These are phyloP conservation scores for Norana najaformis DNA, from an alignment of 2,888 invertebrate species.

Conservation along the genomic window DNA sequence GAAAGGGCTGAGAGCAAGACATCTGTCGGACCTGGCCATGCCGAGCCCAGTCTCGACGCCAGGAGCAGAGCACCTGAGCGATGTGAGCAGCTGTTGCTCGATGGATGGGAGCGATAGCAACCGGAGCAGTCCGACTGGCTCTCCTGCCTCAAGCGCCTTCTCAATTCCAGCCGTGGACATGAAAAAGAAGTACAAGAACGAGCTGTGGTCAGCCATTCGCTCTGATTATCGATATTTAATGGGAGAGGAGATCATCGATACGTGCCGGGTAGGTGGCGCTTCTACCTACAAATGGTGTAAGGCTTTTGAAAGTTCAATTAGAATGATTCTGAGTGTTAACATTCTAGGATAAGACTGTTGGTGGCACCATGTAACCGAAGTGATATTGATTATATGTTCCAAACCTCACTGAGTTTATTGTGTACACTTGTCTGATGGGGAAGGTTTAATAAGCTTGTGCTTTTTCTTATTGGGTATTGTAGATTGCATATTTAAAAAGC, in stretches of 20 bases:
- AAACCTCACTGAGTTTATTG: too few species aligned
- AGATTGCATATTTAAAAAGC: too few species aligned
- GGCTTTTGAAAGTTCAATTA: too few species aligned
- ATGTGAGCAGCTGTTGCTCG: conserved; percentile 24
- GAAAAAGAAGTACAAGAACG: conserved; percentile 41
- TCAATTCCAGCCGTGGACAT: neutral
- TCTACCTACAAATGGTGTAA: neutral
- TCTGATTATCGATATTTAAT: conserved; percentile 91
- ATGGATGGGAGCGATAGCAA: neutral
- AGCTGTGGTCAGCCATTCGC: conserved; percentile 85
- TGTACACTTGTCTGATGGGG: too few species aligned
- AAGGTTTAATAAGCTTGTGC: too few species aligned
- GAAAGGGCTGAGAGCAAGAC: neutral
- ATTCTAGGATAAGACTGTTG: too few species aligned
- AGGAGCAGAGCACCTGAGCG: conserved; percentile 16
- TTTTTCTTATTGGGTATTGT: too few species aligned
- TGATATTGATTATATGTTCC: too few species aligned
- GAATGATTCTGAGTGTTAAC: too few species aligned
- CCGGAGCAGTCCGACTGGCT: neutral
- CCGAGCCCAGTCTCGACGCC: neutral
- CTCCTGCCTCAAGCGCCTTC: neutral
- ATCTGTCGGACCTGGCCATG: neutral
- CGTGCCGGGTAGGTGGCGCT: conserved; percentile 72
- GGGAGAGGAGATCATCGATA: conserved; percentile 89
- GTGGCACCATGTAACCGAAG: too few species aligned